Evolutionary conservation across 2,113 vertebrate species (phyloP), one percentile per base, ranked within the genome.

Genomic region (Epinephelus lanceolatus): DNA sequence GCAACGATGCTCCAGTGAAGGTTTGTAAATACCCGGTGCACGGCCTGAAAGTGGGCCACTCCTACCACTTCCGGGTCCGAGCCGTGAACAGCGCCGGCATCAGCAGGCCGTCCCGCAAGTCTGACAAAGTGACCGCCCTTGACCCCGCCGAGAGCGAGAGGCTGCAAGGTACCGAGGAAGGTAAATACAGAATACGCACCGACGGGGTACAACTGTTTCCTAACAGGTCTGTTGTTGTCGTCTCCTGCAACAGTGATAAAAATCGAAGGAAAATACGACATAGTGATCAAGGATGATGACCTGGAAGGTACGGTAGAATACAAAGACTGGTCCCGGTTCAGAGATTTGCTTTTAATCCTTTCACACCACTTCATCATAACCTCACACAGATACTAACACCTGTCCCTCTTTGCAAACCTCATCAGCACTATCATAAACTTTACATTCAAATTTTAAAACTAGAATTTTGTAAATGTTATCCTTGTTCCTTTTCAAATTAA

Each of bases 11-110:
- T 10, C 98, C 98, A 0, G 95, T 98, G 37, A 98, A 97, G 82
- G 83, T 98, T 78, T 99, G 98, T 91, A 97, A 97, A 83, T 98
- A 98, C 86, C 98, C 98, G 0, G 97, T 98, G 10, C 96, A 97
- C 1, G 97, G 97, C 15, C 95, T 99, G 53, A 91, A 85, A 0
- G 92, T 96, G 59, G 98, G 98, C 5, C 93, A 84, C 15, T 96
- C 96, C 14, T 99, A 99, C 80, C 72, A 93, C 40, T 99, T 99
- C 95, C 94, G 97, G 0, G 98, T 98, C 88, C 86, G 98, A 59
- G 98, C 97, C 0, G 96, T 99, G 83, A 99, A 99, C 92, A 97
- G 90, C 0, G 93, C 96, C 0, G 98, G 98, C 17, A 85, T 97
- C 70, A 98, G 98, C 94, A 95, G 96, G n/a, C 95, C 98, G 0